Evolutionary conservation across 64 coral and sea anemone genomes (phyloP).

Genomic region (Actinia tenebrosa): DNA sequence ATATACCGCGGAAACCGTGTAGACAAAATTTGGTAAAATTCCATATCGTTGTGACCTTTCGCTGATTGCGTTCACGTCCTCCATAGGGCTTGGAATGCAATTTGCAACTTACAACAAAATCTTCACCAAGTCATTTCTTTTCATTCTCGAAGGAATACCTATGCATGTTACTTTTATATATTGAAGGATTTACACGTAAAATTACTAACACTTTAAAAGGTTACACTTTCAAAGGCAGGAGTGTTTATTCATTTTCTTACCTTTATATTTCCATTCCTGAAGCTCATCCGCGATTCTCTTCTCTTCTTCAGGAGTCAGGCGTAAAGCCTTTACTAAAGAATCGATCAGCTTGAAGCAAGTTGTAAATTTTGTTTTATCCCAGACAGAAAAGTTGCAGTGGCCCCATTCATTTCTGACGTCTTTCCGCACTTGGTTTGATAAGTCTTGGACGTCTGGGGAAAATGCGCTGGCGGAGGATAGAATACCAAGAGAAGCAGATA

Average conservation of each 20-base stretch:
- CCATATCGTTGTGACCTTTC: too few species aligned
- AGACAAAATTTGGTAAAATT: too few species aligned
- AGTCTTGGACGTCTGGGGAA: neutral
- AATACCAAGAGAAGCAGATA: slow-evolving; percentile 45
- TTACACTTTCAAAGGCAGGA: too few species aligned
- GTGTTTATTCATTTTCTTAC: neutral
- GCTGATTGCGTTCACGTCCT: too few species aligned
- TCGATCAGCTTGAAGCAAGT: slow-evolving; percentile 38
- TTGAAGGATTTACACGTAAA: too few species aligned
- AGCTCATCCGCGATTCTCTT: neutral
- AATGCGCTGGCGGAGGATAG: slow-evolving; percentile 29
- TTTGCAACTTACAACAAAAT: too few species aligned
- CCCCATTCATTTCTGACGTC: slow-evolving; percentile 42
- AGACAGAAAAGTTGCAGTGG: slow-evolving; percentile 32
- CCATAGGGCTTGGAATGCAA: too few species aligned
- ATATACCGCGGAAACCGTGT: too few species aligned
- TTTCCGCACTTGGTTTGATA: neutral
- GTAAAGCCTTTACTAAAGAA: neutral
- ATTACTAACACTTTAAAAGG: too few species aligned
- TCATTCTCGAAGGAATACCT: too few species aligned
- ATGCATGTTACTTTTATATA: too few species aligned
- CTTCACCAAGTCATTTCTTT: too few species aligned
- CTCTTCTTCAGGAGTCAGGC: neutral
- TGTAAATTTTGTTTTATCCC: slow-evolving; percentile 7
- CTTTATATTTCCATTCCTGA: slow-evolving; percentile 31